Conservation (phyloP, 1,140 invertebrate genomes). For the Argopecten irradians region DNA sequence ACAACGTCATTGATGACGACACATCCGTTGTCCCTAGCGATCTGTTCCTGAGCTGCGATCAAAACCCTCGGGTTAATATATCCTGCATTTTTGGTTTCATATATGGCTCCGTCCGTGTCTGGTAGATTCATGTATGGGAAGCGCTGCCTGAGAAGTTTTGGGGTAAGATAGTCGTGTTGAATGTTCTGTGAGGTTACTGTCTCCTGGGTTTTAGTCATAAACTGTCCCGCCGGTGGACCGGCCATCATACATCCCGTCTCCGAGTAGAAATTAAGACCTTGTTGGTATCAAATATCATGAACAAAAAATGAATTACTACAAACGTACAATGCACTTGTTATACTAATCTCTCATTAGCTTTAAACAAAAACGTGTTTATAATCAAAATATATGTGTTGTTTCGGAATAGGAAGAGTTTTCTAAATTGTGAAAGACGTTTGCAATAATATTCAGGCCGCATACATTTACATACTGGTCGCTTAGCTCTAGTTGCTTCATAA, state of each 20-base stretch:
- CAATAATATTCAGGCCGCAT: too few relatives aligned
- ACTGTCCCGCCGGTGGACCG: constrained; percentile 32
- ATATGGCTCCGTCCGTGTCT: constrained; percentile 26
- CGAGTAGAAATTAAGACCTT: constrained; percentile 35
- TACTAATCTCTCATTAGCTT: too few relatives aligned
- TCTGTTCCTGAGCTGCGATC: constrained; percentile 38
- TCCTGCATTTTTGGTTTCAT: constrained; percentile 38
- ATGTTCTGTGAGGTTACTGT: background rate
- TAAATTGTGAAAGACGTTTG: too few relatives aligned
- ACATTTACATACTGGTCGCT: too few relatives aligned
- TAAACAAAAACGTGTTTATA: too few relatives aligned
- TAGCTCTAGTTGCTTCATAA: too few relatives aligned
- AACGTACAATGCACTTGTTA: background rate
- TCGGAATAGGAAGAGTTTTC: too few relatives aligned
- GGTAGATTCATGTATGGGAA: constrained; percentile 47
- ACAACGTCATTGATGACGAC: constrained; percentile 48
- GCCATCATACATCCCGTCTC: constrained; percentile 50
- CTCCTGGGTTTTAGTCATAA: constrained; percentile 22
- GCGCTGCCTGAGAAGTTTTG: background rate
- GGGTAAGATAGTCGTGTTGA: background rate
- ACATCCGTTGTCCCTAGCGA: constrained; percentile 46
- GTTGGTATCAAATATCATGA: too few relatives aligned
- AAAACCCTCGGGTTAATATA: constrained; percentile 48
- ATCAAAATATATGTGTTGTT: too few relatives aligned
- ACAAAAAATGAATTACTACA: background rate